Evolutionary conservation across 1,140 invertebrate species (phyloP), one percentile per base, ranked within the genome.

Genomic region (Trypoxylus dichotomus): DNA sequence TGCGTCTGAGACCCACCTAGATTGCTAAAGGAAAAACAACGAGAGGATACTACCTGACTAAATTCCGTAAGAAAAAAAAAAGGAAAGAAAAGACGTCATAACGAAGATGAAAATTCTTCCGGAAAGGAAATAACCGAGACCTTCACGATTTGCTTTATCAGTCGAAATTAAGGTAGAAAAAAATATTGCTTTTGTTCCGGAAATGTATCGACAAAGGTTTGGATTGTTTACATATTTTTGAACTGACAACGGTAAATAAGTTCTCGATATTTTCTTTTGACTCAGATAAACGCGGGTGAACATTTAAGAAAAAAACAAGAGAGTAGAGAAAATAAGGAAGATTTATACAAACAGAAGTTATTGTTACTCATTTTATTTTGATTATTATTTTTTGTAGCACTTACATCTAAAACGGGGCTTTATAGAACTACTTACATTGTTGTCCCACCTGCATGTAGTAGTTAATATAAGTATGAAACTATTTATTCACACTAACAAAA

Each of bases 1-100:
- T 13, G 7, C 27, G 10, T 8, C 11, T 3, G 21, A 68, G 63
- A 27, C 21, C 63, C 27, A 42, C 7, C 71, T 37, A 41, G 37
- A 73, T 73, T 73, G 71, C 27, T 73, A 73, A 73, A 42, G 19
- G 71, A 41, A 27, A 63, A 63, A 63, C 60, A 63, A 63, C n/a
- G 19, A 63, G 60, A 47, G 32, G 6, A 47, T 27, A 19, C 60
- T 63, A 63, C 60, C 60, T 63, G 60, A 63, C 60, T 27, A 19
- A 27, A 63, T 63, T 63, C 24, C 60, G 7, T 63, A 63, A 63
- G 6, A 47, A 47, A 47, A 13, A 47, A 47, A 47, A 47, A 47
- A 1, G 32, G 47, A n/a, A 21, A 3, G 60, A 47, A 19, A 13
- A 19, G 7, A 63, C 21, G 60, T 27, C 10, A 24, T 63, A 63